Percentiles rank a stretch among this genome's conserved stretches.
phyloP scores from a whole-genome alignment of 2,113 vertebrate genomes.

The Hoplias malabaricus region DNA sequence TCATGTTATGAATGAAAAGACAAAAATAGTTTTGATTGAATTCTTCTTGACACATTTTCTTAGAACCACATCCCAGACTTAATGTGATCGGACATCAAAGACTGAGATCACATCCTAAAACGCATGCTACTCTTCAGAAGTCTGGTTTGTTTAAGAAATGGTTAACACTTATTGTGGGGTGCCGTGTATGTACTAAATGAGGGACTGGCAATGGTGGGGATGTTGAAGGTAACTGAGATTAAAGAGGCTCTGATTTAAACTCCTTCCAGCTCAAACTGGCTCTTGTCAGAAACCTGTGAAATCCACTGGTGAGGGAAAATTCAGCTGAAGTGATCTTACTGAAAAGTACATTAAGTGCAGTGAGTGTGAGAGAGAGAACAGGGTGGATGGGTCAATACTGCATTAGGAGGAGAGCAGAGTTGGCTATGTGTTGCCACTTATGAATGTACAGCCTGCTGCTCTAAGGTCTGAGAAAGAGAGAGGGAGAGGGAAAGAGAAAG shows the following conservation, averaged over 20 bases:
- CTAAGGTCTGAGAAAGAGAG: not conserved
- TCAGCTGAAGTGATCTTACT: constrained; percentile 38
- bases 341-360: constrained; percentile 29
- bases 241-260: constrained; percentile 61
- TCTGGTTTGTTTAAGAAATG: not conserved
- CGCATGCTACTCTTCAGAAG: not conserved
- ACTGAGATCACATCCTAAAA: not conserved
- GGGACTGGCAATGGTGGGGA: not conserved
- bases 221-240: constrained; percentile 42
- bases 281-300: not conserved
- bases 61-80: not conserved
- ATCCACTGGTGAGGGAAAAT: constrained; percentile 17
- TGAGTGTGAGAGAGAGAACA: not conserved
- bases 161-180: not conserved
- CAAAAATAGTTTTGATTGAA: not conserved
- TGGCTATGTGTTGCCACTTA: not conserved
- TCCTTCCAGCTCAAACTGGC: constrained; percentile 25
- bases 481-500: not conserved
- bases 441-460: not conserved
- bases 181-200: not conserved
- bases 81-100: not conserved
- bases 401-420: constrained; percentile 8
- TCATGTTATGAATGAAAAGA: not conserved
- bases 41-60: too few relatives aligned
- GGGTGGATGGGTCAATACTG: constrained; percentile 16